Evolutionary conservation across 1,140 invertebrate species (phyloP).

Genomic region (Nylanderia fulva): DNA sequence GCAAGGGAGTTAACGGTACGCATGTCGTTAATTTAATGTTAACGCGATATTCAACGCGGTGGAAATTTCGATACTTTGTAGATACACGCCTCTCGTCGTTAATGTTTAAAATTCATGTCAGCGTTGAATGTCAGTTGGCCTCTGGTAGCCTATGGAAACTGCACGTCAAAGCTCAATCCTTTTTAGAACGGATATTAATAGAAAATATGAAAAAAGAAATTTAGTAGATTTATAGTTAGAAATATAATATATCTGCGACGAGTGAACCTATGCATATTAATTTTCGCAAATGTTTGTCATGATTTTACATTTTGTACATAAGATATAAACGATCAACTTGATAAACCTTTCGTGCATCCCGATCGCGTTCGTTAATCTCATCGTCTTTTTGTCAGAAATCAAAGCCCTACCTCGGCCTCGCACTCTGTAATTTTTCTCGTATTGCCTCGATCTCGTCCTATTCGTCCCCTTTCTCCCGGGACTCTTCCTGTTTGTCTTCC

Average conservation of each 20-base stretch:
- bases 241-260: neutral
- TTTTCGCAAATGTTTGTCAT: slow-evolving; percentile 30
- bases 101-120: neutral
- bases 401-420: neutral
- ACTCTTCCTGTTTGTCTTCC: slow-evolving; percentile 18
- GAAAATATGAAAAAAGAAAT: neutral
- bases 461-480: neutral
- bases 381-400: slow-evolving; percentile 28
- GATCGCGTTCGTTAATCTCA: neutral
- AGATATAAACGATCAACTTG: neutral
- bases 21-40: slow-evolving; percentile 19
- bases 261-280: neutral
- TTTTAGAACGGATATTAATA: neutral
- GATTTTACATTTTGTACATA: neutral
- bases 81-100: neutral
- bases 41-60: slow-evolving; percentile 11
- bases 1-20: neutral
- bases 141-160: neutral
- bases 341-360: neutral
- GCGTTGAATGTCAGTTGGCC: neutral
- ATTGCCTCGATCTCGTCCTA: neutral
- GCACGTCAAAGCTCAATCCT: neutral
- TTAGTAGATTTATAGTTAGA: too few relatives aligned
- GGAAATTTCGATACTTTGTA: slow-evolving; percentile 22
- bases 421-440: slow-evolving; percentile 63